These are phyloP conservation scores for Geopemphigus sp. DNA, from an alignment of 1,140 invertebrate species.

Conservation along the genomic window DNA sequence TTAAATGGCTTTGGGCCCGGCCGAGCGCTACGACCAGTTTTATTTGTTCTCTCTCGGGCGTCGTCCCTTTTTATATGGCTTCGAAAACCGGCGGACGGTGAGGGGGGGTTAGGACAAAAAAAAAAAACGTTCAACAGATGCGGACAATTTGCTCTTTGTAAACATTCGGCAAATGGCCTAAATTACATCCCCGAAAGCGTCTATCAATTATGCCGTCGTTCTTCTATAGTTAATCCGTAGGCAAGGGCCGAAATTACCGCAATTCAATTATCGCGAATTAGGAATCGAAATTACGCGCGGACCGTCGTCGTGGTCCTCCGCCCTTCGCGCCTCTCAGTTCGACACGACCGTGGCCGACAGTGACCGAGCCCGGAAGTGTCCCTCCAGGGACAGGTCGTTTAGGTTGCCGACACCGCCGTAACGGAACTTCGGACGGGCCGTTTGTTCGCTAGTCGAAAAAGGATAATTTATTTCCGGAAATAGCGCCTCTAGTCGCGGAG, in stretches of 20 bases:
- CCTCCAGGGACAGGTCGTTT: no score
- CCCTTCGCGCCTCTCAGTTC: no score
- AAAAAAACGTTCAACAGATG: constrained; percentile 46
- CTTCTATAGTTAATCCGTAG: constrained; percentile 30
- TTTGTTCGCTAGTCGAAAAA: no score
- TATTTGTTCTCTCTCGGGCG: constrained; percentile 44
- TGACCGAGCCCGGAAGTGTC: no score
- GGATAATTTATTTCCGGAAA: no score
- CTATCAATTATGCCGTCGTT: constrained; percentile 47
- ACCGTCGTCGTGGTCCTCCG: background rate
- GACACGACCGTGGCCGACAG: no score
- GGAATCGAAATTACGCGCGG: background rate
- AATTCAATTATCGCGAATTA: constrained; percentile 3
- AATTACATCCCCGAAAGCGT: constrained; percentile 40
- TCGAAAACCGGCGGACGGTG: constrained; percentile 6
- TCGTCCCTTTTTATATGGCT: constrained; percentile 46
- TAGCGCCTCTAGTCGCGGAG: no score
- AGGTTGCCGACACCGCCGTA: no score
- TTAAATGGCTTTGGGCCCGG: constrained; percentile 43
- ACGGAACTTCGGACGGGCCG: no score
- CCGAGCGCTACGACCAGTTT: constrained; percentile 33
- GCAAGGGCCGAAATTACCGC: constrained; percentile 15
- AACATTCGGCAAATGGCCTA: constrained; percentile 47
- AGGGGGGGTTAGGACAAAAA: no score
- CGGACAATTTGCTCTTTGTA: constrained; percentile 48